Conservation (phyloP, 2,797 vertebrate species). For the Gymnothorax reevesii region DNA sequence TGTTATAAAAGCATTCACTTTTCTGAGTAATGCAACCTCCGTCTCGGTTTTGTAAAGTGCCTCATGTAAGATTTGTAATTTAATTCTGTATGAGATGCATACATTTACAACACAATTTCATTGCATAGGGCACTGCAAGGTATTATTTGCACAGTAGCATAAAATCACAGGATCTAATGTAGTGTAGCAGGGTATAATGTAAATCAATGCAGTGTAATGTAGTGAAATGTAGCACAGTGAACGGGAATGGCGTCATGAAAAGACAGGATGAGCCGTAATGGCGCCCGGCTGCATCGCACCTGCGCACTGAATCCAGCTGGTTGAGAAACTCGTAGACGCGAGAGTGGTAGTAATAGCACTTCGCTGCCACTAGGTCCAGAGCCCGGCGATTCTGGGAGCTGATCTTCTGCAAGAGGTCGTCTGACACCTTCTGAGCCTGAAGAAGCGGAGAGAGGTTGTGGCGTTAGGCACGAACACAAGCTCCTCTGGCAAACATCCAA, state of each 20-base stretch:
- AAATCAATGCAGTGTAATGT: neutral
- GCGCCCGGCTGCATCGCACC: slow-evolving; percentile 58
- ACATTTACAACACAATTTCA: too few species aligned
- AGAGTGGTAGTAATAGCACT: slow-evolving; percentile 95
- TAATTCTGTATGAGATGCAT: too few species aligned
- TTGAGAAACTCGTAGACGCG: slow-evolving; percentile 91
- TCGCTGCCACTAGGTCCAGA: slow-evolving; percentile 90
- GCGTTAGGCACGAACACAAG: too few species aligned
- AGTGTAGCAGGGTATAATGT: neutral
- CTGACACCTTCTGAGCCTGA: slow-evolving; percentile 92
- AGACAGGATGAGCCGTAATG: neutral
- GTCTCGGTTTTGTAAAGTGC: too few species aligned
- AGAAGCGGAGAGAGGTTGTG: neutral
- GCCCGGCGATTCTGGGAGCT: slow-evolving; percentile 92
- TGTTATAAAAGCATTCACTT: too few species aligned
- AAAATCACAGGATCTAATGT: neutral
- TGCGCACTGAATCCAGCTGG: slow-evolving; percentile 84
- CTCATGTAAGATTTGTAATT: too few species aligned
- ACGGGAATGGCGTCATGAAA: neutral
- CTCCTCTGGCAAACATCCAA: too few species aligned
- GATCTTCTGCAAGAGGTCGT: slow-evolving; percentile 93
- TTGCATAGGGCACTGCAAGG: too few species aligned
- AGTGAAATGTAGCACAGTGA: too few species aligned
- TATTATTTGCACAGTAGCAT: too few species aligned
- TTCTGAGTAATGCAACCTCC: too few species aligned